These are phyloP conservation scores for Rhyacophila evoluta DNA, from an alignment of 2,888 invertebrate species.

Conservation along the genomic window DNA sequence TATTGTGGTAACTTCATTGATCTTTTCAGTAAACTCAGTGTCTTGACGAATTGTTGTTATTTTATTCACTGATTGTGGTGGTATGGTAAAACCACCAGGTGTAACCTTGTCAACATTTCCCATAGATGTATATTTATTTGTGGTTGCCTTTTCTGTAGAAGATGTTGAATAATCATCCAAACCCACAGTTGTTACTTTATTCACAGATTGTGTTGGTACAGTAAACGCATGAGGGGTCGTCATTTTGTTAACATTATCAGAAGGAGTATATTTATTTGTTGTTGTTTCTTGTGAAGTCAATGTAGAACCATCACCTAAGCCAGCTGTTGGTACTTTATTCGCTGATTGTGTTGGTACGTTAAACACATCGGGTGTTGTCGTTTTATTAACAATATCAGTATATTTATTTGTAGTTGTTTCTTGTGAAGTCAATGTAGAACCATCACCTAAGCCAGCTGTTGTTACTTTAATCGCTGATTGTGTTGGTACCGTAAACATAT, in stretches of 20 bases:
- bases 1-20: neutral
- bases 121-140: neutral
- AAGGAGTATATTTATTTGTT: neutral
- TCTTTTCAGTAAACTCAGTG: neutral
- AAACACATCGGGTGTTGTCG: neutral
- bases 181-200: neutral
- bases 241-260: neutral
- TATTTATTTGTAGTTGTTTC: neutral
- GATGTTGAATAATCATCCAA: neutral
- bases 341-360: neutral
- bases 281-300: neutral
- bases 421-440: neutral
- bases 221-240: neutral
- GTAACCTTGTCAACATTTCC: neutral
- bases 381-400: no score
- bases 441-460: neutral
- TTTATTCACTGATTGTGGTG: neutral
- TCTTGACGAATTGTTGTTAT: neutral
- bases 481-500: neutral
- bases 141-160: neutral
- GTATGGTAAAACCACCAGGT: neutral
- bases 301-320: neutral
- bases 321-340: neutral
- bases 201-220: neutral
- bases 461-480: neutral